Percentiles rank a stretch among this genome's conserved stretches.
Conservation (phyloP, 2,113 vertebrate species). For the Atherinomorus stipes region DNA sequence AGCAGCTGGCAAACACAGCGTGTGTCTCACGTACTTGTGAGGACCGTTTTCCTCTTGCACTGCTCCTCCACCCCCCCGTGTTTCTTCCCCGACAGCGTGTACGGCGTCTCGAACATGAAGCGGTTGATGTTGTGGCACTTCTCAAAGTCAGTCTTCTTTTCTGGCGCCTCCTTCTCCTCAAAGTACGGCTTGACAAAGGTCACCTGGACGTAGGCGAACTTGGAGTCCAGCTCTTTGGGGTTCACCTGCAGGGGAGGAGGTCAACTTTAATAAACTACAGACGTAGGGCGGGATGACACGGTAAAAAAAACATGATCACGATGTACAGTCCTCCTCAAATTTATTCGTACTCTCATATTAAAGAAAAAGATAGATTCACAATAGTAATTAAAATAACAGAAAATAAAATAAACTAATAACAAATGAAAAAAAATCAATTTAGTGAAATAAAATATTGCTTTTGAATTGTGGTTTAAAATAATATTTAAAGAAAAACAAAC, state of each 20-base stretch:
- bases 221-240: slow-evolving; percentile 92
- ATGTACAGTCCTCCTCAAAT: no score
- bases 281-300: no score
- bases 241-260: slow-evolving; percentile 84
- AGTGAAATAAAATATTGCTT: no score
- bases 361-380: no score
- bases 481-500: no score
- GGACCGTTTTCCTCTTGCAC: slow-evolving; percentile 91
- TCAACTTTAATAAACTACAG: not conserved
- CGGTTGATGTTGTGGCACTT: slow-evolving; percentile 93
- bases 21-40: slow-evolving; percentile 86
- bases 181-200: slow-evolving; percentile 96
- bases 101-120: slow-evolving; percentile 97
- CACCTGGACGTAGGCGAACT: slow-evolving; percentile 94
- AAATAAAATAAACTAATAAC: no score
- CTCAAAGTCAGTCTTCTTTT: slow-evolving; percentile 94
- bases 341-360: no score
- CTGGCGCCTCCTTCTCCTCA: slow-evolving; percentile 92
- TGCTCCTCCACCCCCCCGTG: slow-evolving; percentile 96
- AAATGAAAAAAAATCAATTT: no score
- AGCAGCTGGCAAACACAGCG: not conserved
- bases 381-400: no score
- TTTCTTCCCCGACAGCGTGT: slow-evolving; percentile 96
- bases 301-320: not conserved
- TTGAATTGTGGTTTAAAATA: no score